A percentile compares a stretch with the other conserved stretches of the same genome.
phyloP scores from a whole-genome alignment of 2,797 vertebrate genomes.

The Acomys russatus region DNA sequence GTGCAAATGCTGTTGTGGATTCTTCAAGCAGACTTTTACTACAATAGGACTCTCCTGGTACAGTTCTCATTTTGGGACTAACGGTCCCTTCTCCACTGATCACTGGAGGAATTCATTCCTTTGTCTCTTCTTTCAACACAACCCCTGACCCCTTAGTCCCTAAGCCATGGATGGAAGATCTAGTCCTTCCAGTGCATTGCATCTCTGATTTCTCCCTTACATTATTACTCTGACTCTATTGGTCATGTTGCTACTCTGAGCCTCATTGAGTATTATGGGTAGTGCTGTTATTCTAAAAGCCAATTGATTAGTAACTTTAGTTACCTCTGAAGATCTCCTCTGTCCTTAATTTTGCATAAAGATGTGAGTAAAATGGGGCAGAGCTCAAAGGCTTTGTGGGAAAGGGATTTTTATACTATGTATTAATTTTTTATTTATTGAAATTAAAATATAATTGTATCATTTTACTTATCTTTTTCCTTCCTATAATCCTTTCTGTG shows the following conservation, averaged over 20 bases:
- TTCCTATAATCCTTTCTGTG: background rate
- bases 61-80: background rate
- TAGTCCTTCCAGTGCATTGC: background rate
- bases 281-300: background rate
- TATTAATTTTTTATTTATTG: background rate
- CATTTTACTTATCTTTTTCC: no score
- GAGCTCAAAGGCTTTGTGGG: background rate
- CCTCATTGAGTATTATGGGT: background rate
- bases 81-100: background rate
- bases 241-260: background rate
- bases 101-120: background rate
- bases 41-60: background rate
- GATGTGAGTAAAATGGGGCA: background rate
- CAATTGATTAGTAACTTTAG: background rate
- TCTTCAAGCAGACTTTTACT: background rate
- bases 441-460: background rate
- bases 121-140: background rate
- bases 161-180: no score
- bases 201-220: background rate
- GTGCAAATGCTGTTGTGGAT: no score
- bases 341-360: background rate
- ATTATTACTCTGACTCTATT: background rate
- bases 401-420: background rate
- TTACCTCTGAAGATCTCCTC: background rate
- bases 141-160: background rate